phyloP scores from a whole-genome alignment of 2,888 invertebrate genomes.

The Heliconius charithonia region DNA sequence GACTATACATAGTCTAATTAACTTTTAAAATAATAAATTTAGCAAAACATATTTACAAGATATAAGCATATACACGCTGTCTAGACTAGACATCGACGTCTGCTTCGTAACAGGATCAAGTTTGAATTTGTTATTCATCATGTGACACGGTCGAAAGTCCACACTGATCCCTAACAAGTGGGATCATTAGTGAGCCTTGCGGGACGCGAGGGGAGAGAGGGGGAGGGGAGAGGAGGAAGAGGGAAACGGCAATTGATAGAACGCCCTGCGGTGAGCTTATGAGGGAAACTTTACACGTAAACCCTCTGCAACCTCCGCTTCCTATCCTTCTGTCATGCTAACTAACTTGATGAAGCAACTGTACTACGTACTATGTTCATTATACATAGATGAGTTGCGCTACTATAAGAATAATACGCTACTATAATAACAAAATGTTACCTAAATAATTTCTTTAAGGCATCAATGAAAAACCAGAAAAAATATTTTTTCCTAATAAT shows the following conservation, averaged over 20 bases:
- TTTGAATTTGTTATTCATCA: constrained; percentile 81
- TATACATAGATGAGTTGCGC: not conserved
- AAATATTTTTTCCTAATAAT: too few relatives aligned
- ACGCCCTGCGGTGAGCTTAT: constrained; percentile 76
- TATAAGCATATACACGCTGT: constrained; percentile 12
- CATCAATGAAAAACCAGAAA: too few relatives aligned
- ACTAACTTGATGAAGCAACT: constrained; percentile 67
- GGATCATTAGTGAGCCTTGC: constrained; percentile 76
- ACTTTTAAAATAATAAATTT: not conserved
- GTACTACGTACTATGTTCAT: constrained; percentile 34
- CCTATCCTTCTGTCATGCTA: constrained; percentile 53
- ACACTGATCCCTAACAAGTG: constrained; percentile 81
- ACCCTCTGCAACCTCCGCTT: constrained; percentile 62
- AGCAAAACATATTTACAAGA: not conserved
- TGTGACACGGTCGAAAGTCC: constrained; percentile 79
- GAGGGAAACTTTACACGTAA: constrained; percentile 80
- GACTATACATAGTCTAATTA: not conserved
- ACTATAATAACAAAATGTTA: not conserved
- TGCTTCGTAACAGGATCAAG: constrained; percentile 64
- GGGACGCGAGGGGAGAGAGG: constrained; percentile 50
- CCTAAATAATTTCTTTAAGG: too few relatives aligned
- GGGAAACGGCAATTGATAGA: constrained; percentile 75
- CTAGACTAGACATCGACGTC: constrained; percentile 24
- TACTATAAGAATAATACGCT: not conserved
- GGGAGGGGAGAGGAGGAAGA: constrained; percentile 44